Base-by-base conservation (phyloP, 2,888 invertebrate genomes). In the Zele albiditarsus region DNA sequence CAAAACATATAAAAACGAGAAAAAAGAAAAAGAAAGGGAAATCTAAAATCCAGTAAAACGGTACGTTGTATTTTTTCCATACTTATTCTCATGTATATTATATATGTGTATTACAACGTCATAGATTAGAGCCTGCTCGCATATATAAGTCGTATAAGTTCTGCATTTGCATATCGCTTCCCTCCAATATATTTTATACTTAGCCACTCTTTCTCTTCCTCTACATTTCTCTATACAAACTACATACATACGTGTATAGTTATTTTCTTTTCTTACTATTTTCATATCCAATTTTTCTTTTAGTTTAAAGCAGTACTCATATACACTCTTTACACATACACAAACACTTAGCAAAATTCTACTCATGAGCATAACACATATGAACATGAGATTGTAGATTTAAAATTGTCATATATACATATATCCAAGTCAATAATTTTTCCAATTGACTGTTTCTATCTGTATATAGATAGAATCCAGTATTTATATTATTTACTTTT, bases 141-240 rank as follows among this genome's bases (percentile, higher is more conserved):
- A 58, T 53, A 60, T 60, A 63, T 28, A 63, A 62, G 62, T 63
- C 23, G 53, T 57, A 70, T 63, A 31, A 20, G 28, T 31, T 69
- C 23, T 16, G 28, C 69, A 77, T 75, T 77, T 75, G 73, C 77
- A 77, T 77, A 74, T 74, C 77, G 62, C 63, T 65, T 73, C 33
- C 25, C 63, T 58, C 71, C 75, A 57, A 75, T 77, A 77, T 73
- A 69, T 71, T 73, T 71, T 71, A 73, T 75, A 73, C 72, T 77
- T 62, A 62, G 62, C 42, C 46, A 60, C 60, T 49, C 31, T 42
- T 49, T n/a, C n/a, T n/a, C 23, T 65, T 3, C 27, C n/a, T 12
- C 38, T 38, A 12, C 12, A 12, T 38, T 12, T 38, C 38, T n/a
- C n/a, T n/a, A n/a, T n/a, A n/a, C n/a, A n/a, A n/a, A 38, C 8